Base-by-base conservation (phyloP, 1,140 invertebrate genomes). In the Caenorhabditis tropicalis region DNA sequence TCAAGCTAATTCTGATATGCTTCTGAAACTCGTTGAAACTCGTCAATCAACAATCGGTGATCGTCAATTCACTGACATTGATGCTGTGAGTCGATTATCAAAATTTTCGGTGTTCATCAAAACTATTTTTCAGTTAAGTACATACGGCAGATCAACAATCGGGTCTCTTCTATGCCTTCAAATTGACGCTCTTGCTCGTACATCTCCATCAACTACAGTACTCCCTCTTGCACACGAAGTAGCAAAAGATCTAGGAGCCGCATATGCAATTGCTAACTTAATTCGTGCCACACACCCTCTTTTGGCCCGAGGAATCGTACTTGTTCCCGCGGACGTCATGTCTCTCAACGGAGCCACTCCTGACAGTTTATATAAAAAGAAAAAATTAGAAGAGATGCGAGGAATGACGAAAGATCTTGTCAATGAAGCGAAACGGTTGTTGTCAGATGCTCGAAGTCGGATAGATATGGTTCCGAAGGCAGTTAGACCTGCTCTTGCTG, bases 1-100 rank as follows among this genome's bases (percentile, higher is more conserved):
- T 15, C 15, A 43, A 31, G 80, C 79, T 10, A 36, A 86, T 58
- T 24, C 51, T 24, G 24, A 46, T 27, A 31, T 43, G 21, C 70
- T 87, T 16, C 33, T 87, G n/a, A 56, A 49, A 33, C 85, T 87
- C 29, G 85, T 87, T 19, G 79, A 82, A 43, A 85, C 85, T 46
- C 81, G 86, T 24, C 86, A 87, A 51, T 60, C 65, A 79, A 87
- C 86, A 6, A 53, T 87, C 39, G 86, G 86, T 33, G 86, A 87
- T 65, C 51, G 85, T 1, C 86, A 86, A 15, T 87, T 87, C 60
- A 6, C 65, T 36, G 48, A 33, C 43, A 65, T 84, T 21, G 49
- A 48, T 80, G 74, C 70, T 46, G 83, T 84, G 33, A 84, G 46
- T 74, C 79, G 7, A 24, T 39, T n/a, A 0, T 39, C 36, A 31